Base-by-base conservation (phyloP, 2,113 vertebrate species). In the Egretta garzetta region DNA sequence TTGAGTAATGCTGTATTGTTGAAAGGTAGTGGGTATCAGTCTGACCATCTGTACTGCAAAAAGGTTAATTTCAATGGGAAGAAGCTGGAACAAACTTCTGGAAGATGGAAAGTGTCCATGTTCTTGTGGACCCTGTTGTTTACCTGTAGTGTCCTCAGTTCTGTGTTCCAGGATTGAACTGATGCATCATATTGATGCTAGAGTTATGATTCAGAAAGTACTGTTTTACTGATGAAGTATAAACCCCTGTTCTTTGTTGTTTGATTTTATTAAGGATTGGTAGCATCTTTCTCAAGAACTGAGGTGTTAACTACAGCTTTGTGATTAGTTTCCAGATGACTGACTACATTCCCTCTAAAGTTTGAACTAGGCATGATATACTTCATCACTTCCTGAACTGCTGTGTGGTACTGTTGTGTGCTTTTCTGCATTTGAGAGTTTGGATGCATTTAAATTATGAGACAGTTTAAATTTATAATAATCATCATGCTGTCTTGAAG, bases 381-480 rank as follows among this genome's bases (percentile, higher is more conserved):
- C 23, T 94, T 94, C 41, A 71, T 77, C 66, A 59, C 50, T 87
- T 83, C 66, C 58, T 39, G 43, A 94, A 39, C 74, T 79, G 53
- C 72, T 90, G 12, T 83, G 53, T 62, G n/a, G 33, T 55, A 26
- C 30, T 60, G 16, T 49, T 80, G 7, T 7, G 5, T 72, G 17
- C 62, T 96, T 84, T 85, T 68, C 60, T 82, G 35, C 62, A 26
- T 96, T 83, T 58, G 24, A 79, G 73, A 52, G 45, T 85, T 85
- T 74, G 28, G 45, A 91, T 86, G n/a, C 47, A 67, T 93, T 94
- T 92, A 85, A 93, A 75, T 94, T 90, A 70, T 59, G 58, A 32
- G 64, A 60, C 53, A 76, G 79, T 58, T 80, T 47, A 73, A 70
- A 93, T 86, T 75, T 79, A 66, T 90, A 76, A 86, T 88, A 49